These are phyloP conservation scores for Ovibos moschatus DNA, from an alignment of 2,113 vertebrate species.

Conservation along the genomic window DNA sequence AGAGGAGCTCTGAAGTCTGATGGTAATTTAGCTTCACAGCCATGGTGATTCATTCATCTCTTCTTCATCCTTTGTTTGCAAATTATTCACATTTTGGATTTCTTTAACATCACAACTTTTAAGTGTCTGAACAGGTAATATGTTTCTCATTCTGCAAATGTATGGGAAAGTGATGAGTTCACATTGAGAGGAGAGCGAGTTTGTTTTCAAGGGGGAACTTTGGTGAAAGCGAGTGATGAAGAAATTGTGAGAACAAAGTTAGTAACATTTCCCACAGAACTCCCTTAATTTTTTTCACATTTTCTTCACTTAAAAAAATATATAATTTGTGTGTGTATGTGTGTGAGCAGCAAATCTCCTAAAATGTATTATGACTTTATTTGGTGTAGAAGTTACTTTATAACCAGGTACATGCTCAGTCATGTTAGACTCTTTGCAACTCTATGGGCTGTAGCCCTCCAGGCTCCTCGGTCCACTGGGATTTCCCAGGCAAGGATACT, in stretches of 20 bases:
- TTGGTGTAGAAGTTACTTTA: background rate
- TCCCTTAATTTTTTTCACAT: background rate
- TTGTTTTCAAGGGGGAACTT: background rate
- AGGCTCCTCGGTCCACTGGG: background rate
- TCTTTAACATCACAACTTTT: slow-evolving; percentile 19
- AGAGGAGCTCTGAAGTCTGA: background rate
- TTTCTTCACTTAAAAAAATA: background rate
- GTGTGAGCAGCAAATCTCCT: background rate
- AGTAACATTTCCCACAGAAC: background rate
- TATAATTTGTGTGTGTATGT: background rate
- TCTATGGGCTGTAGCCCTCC: background rate
- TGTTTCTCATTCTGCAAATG: background rate
- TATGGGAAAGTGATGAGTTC: background rate
- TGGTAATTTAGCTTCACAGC: slow-evolving; percentile 17
- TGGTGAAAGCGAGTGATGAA: background rate
- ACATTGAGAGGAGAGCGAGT: background rate
- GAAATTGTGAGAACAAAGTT: background rate
- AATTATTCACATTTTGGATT: background rate
- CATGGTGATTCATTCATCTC: slow-evolving; percentile 2
- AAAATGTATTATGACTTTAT: background rate
- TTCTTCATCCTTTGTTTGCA: slow-evolving; percentile 38
- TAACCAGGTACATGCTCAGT: background rate
- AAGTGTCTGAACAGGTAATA: background rate
- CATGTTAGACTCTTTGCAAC: background rate
- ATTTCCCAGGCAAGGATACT: background rate